phyloP scores from a whole-genome alignment of 2,888 invertebrate genomes.

The Rhaphigaster nebulosa region DNA sequence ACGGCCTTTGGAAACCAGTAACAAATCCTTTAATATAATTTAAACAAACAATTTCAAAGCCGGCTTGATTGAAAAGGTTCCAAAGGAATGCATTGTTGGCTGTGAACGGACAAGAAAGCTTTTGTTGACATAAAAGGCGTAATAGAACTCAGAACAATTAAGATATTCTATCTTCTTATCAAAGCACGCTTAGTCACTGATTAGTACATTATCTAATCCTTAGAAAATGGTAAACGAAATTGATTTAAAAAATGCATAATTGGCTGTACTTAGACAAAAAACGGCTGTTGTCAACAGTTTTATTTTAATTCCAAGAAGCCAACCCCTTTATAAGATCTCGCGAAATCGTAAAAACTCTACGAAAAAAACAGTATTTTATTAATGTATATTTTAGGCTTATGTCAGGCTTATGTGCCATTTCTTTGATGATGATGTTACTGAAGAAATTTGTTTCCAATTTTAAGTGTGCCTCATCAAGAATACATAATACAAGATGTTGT shows the following conservation, averaged over 20 bases:
- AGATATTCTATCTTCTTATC: constrained; percentile 8
- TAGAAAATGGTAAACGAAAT: not conserved
- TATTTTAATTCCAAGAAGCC: no score
- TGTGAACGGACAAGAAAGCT: not conserved
- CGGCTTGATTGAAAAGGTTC: not conserved
- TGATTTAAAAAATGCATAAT: not conserved
- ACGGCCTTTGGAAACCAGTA: not conserved
- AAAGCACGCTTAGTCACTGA: not conserved
- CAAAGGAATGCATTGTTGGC: not conserved
- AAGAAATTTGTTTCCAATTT: no score
- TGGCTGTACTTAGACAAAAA: no score
- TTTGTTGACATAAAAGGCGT: not conserved
- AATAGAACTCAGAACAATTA: not conserved
- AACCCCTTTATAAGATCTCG: no score
- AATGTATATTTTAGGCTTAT: no score
- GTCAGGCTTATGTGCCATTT: no score
- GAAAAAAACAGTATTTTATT: no score
- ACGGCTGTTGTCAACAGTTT: no score
- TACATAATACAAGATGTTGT: no score
- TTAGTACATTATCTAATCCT: not conserved
- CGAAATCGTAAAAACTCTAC: no score
- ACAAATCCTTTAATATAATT: not conserved
- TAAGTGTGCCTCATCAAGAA: no score
- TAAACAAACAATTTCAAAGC: not conserved
- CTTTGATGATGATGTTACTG: no score